Evolutionary conservation across 23 tunicate genomes (phyloP).

Genomic region (Ciona savignyi): DNA sequence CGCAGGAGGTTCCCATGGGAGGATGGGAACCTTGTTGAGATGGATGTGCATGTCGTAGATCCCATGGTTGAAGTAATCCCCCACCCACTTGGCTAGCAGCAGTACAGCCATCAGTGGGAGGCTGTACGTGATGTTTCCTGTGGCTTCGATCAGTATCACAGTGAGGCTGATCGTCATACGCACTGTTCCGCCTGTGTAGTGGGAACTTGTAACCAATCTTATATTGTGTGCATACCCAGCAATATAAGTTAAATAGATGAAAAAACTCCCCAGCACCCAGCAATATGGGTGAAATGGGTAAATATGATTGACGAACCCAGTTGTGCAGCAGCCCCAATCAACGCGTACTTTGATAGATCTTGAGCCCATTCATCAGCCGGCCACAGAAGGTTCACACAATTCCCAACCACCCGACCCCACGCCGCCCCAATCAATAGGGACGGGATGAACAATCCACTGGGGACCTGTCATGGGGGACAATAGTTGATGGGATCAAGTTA

Average conservation of each 20-base stretch:
- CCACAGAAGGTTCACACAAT: constrained; percentile 24
- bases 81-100: constrained; percentile 83
- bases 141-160: constrained; percentile 91
- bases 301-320: constrained; percentile 66
- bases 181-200: constrained; percentile 96
- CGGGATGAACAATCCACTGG: constrained; percentile 96
- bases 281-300: too few relatives aligned
- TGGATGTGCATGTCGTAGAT: constrained; percentile 91
- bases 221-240: too few relatives aligned
- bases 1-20: constrained; percentile 92
- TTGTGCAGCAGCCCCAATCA: constrained; percentile 96
- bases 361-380: constrained; percentile 25
- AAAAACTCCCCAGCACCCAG: too few relatives aligned
- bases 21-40: constrained; percentile 60
- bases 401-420: constrained; percentile 91
- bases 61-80: constrained; percentile 86
- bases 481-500: too few relatives aligned
- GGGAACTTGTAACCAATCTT: too few relatives aligned
- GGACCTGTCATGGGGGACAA: constrained; percentile 58
- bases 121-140: constrained; percentile 75
- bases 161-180: constrained; percentile 96
- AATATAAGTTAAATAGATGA: too few relatives aligned
- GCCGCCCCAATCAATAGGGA: constrained; percentile 90
- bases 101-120: constrained; percentile 87
- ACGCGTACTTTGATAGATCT: constrained; percentile 64